Evolutionary conservation across 92 coral and sea anemone species (phyloP), one percentile per base, ranked within the genome.

Genomic region (Palythoa grandiflora): DNA sequence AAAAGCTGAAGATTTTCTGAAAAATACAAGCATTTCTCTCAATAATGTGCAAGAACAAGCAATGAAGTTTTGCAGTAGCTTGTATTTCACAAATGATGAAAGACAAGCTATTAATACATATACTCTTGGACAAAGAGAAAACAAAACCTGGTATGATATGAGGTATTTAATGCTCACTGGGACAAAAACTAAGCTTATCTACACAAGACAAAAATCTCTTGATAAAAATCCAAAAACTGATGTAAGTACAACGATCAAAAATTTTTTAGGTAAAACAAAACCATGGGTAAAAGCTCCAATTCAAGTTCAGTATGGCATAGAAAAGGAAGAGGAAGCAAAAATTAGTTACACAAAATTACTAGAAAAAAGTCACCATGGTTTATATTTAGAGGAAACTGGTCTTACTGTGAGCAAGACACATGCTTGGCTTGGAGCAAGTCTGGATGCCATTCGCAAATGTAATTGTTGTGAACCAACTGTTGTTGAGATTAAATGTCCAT

Each of bases 191-290:
- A 71, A 93, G 66, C 52, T 83, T 54, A 89, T 93, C 60, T 92
- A 87, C 57, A 88, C 93, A 36, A 87, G 92, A 86, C 92, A 91
- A 88, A 93, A 87, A 61, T 89, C 96, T 9, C 72, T 92, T 75
- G 93, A 91, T 86, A 80, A 79, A 91, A 86, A 81, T 37, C 91
- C 89, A 54, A 79, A 89, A 65, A 90, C 90, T 73, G 93, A 90
- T 90, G 90, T 92, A 39, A 60, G 55, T 53, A 88, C 80, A 77
- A 83, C 86, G 53, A 87, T 89, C 47, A 80, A 68, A 63, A 83
- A 38, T 48, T 75, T 86, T 37, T 60, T 55, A 6, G 12, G 51
- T 20, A 84, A 83, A 73, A 73, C 89, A 81, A 83, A 77, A 68
- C 78, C 57, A 78, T 16, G 73, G 40, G 72, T 77, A 76, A 84